Evolutionary conservation across 2,888 invertebrate genomes (phyloP).

Genomic region (Volucella bombylans): DNA sequence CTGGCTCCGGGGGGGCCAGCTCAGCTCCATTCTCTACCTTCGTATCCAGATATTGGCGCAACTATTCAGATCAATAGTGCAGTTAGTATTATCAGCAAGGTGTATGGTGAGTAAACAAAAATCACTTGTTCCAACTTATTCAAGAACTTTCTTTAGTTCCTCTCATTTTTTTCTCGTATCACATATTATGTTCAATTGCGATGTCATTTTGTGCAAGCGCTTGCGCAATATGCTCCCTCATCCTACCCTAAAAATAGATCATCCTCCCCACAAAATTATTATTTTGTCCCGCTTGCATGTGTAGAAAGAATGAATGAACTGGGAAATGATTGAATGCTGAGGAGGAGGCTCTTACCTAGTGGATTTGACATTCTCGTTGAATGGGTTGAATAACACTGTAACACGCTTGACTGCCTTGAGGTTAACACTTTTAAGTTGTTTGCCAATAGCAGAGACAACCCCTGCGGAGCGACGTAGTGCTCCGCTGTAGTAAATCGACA

Average conservation of each 20-base stretch:
- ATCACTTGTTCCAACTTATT: constrained; percentile 19
- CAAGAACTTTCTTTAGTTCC: constrained; percentile 37
- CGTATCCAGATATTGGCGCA: constrained; percentile 83
- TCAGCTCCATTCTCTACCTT: constrained; percentile 83
- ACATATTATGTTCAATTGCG: background rate
- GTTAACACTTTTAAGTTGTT: constrained; percentile 88
- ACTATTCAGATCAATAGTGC: constrained; percentile 83
- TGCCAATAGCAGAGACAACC: constrained; percentile 87
- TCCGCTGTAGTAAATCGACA: constrained; percentile 90
- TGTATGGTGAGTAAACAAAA: constrained; percentile 82
- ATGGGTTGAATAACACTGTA: constrained; percentile 92
- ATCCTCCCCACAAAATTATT: constrained; percentile 1
- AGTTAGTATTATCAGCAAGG: constrained; percentile 84
- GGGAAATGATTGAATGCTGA: background rate
- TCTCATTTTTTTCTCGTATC: constrained; percentile 20
- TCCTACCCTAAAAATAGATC: constrained; percentile 35
- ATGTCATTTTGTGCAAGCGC: constrained; percentile 43
- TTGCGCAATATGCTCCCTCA: constrained; percentile 58
- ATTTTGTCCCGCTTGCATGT: constrained; percentile 20
- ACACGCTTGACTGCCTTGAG: constrained; percentile 91
- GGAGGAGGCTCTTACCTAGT: constrained; percentile 82
- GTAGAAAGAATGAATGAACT: constrained; percentile 22
- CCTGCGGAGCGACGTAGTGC: constrained; percentile 87
- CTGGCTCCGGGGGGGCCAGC: constrained; percentile 83
- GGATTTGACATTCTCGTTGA: constrained; percentile 87